Evolutionary conservation across 2,113 vertebrate species (phyloP).

Genomic region (Hemiprocne comata): DNA sequence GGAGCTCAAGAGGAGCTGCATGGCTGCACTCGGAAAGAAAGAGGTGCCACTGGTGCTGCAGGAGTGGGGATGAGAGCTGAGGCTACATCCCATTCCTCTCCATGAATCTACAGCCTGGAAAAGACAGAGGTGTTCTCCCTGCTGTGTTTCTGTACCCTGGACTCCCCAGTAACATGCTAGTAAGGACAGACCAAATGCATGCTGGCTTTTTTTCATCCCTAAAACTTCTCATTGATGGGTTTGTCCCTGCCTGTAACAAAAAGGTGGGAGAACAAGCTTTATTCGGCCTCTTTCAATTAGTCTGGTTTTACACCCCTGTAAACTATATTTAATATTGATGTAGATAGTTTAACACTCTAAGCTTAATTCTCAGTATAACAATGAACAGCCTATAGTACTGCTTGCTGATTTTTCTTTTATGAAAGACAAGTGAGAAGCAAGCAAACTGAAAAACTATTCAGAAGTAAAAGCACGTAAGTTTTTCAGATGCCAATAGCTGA

Average conservation of each 20-base stretch:
- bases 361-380: background rate
- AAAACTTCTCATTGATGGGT: background rate
- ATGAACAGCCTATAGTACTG: background rate
- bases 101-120: background rate
- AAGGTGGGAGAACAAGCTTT: background rate
- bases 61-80: background rate
- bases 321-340: background rate
- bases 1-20: background rate
- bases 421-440: conserved; percentile 14
- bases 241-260: background rate
- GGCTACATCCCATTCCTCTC: background rate
- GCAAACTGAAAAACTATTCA: background rate
- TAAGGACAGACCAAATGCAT: background rate
- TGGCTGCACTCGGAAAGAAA: background rate
- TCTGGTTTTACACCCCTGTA: background rate
- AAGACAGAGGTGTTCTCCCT: background rate
- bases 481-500: background rate
- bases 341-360: background rate
- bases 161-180: background rate
- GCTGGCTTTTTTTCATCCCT: background rate
- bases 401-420: background rate
- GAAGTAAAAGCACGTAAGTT: background rate
- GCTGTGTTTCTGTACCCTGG: background rate
- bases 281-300: background rate
- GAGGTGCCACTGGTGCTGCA: background rate